These are phyloP conservation scores for Ridgeia piscesae DNA, from an alignment of 1,140 invertebrate species.

Conservation along the genomic window DNA sequence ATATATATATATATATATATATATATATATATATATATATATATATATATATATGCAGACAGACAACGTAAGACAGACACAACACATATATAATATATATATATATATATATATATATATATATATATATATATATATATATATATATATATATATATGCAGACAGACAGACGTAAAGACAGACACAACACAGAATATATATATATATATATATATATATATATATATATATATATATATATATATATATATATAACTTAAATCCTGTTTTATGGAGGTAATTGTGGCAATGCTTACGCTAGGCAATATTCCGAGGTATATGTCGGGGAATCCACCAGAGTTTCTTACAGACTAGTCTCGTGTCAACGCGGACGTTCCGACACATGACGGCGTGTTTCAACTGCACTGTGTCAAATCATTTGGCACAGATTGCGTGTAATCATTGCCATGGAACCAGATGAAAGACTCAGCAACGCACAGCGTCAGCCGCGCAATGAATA, in stretches of 20 bases:
- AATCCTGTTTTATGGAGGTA: background rate
- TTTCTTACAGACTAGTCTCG: too few species aligned
- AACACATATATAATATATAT: constrained; percentile 20
- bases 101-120: constrained; percentile 19
- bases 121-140: constrained; percentile 24
- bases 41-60: constrained; percentile 21
- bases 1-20: constrained; percentile 18
- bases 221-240: constrained; percentile 19
- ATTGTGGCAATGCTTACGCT: background rate
- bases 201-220: constrained; percentile 28
- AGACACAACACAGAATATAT: too few species aligned
- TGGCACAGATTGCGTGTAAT: background rate
- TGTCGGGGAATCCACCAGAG: too few species aligned
- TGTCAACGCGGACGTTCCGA: background rate
- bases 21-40: constrained; percentile 22
- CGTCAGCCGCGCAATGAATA: background rate
- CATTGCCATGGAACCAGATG: background rate
- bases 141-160: constrained; percentile 25
- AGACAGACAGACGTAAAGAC: too few species aligned
- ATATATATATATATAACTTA: background rate
- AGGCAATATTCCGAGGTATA: background rate
- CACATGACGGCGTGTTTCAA: background rate
- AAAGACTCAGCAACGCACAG: background rate
- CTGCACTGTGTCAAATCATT: background rate
- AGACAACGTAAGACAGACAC: too few species aligned